Base-by-base conservation (phyloP, 2,888 invertebrate genomes). In the Eupelmus urozonus region DNA sequence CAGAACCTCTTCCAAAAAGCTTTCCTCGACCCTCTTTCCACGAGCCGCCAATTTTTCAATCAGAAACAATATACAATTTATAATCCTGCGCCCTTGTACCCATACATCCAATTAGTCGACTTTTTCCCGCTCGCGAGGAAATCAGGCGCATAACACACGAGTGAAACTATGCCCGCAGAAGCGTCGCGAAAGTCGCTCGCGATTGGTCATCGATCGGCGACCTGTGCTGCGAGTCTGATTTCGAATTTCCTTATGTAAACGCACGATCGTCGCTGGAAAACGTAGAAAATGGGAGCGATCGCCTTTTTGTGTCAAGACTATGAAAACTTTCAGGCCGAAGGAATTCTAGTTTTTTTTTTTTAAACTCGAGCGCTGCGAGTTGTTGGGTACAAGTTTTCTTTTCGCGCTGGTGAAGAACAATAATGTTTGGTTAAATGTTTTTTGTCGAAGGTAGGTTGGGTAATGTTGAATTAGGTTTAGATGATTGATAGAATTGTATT, bases 211-310 rank as follows among this genome's bases (percentile, higher is more conserved):
- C 65, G 49, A 49, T 65, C 49, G 63, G n/a, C 20, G 1, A 4
- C 2, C 4, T 18, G 63, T n/a, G 0, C 20, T 18, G 40, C 20
- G 59, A 29, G 34, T 34, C 18, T 49, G 34, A 34, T 66, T 66
- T 66, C 51, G 20, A 53, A 66, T 66, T 66, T 66, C 66, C 66
- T 66, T 34, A 65, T 62, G 42, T 62, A 62, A 62, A 62, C 62
- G n/a, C n/a, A n/a, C n/a, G 4, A 13, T 9, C 62, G 45, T 2
- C 13, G 62, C 13, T 51, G 51, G 51, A 51, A 62, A 65, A 49
- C 11, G 49, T 7, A 18, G 65, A 65, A 49, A 65, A 49, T 13
- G 25, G 18, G 59, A 40, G 60, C 27, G 62, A 11, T 59, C 55
- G 13, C 16, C 16, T 45, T 45, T 45, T 45, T 16, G 45, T 45